phyloP scores from a whole-genome alignment of 2,113 vertebrate species.

The Myanophis thanlyinensis region DNA sequence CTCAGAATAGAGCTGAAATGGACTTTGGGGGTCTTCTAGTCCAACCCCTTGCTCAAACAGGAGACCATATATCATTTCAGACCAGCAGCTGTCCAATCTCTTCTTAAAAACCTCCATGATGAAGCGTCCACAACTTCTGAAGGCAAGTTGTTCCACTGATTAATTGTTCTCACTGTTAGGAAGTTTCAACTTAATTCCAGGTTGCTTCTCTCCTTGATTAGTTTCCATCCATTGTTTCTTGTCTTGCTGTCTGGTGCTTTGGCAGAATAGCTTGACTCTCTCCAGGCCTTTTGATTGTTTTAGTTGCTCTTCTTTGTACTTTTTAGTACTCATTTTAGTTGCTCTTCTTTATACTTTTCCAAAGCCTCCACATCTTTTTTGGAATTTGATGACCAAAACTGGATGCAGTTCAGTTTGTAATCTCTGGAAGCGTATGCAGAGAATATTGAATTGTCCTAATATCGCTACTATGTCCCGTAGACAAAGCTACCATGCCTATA shows the following conservation, averaged over 20 bases:
- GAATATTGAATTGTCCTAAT: background rate
- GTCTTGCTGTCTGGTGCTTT: background rate
- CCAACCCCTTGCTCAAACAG: too few relatives aligned
- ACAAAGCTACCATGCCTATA: background rate
- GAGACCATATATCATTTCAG: too few relatives aligned
- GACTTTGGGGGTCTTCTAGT: too few relatives aligned
- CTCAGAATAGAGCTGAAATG: too few relatives aligned
- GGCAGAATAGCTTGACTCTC: background rate
- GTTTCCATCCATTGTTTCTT: background rate
- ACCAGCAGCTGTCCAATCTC: too few relatives aligned
- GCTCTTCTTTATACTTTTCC: too few relatives aligned
- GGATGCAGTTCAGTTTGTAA: background rate
- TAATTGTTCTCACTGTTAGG: background rate
- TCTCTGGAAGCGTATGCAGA: background rate
- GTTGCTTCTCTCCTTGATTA: background rate
- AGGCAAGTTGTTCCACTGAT: background rate
- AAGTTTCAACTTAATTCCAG: background rate
- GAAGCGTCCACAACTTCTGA: too few relatives aligned
- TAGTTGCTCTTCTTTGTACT: too few relatives aligned
- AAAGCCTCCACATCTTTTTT: background rate
- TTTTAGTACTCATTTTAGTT: too few relatives aligned
- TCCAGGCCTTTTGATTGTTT: too few relatives aligned
- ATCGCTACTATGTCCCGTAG: background rate
- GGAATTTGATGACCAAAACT: background rate
- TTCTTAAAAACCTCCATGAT: too few relatives aligned